These are phyloP conservation scores for Pipa parva DNA, from an alignment of 2,113 vertebrate genomes.

Conservation along the genomic window DNA sequence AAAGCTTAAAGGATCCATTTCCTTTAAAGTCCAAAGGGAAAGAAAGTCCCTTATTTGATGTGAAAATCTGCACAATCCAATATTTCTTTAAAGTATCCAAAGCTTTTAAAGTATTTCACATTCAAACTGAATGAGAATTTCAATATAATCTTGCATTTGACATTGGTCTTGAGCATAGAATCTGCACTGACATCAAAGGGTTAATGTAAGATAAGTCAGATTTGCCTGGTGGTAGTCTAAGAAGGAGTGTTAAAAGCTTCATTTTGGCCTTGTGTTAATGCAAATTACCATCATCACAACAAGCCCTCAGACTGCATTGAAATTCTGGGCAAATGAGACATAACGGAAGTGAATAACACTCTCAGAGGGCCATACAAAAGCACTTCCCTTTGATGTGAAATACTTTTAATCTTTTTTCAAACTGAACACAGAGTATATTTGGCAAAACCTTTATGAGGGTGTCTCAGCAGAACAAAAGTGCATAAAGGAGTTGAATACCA, in stretches of 20 bases:
- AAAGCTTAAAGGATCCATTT: no score
- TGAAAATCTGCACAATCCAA: not conserved
- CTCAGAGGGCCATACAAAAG: slow-evolving; percentile 74
- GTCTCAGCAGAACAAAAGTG: slow-evolving; percentile 44
- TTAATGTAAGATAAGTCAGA: not conserved
- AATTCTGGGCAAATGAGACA: slow-evolving; percentile 77
- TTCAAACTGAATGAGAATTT: not conserved
- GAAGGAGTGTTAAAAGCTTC: slow-evolving; percentile 49
- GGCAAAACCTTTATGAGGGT: slow-evolving; percentile 64
- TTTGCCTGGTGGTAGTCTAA: slow-evolving; percentile 43
- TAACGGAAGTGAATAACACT: slow-evolving; percentile 77
- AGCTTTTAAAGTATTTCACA: not conserved
- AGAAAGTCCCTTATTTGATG: no score
- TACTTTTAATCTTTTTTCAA: slow-evolving; percentile 74
- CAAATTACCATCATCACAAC: slow-evolving; percentile 73
- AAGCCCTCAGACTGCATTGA: slow-evolving; percentile 81
- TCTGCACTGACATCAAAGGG: not conserved
- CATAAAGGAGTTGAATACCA: slow-evolving; percentile 37
- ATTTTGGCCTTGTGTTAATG: slow-evolving; percentile 64
- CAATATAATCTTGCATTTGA: not conserved
- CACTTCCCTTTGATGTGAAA: slow-evolving; percentile 81
- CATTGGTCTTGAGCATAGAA: not conserved
- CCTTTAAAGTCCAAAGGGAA: no score
- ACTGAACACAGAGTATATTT: slow-evolving; percentile 58
- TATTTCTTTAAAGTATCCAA: not conserved